Evolutionary conservation across 2,888 invertebrate species (phyloP).

Genomic region (Chymomyza fuscimana): DNA sequence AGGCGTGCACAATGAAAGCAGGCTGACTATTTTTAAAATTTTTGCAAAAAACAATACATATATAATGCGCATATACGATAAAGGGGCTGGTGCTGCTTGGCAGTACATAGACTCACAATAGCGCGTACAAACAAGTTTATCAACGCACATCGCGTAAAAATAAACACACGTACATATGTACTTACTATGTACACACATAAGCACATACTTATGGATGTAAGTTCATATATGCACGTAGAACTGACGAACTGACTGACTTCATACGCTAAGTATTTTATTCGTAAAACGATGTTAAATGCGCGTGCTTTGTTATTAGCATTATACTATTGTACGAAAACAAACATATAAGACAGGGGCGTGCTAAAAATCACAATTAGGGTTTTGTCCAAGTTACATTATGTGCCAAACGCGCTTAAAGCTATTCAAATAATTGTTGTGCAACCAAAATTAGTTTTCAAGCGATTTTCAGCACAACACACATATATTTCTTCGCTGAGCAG

Average conservation of each 20-base stretch:
- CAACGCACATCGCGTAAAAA: background rate
- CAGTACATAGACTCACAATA: background rate
- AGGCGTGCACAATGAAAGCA: conserved; percentile 34
- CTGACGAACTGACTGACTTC: background rate
- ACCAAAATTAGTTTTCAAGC: too few relatives aligned
- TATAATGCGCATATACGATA: background rate
- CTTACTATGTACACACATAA: background rate
- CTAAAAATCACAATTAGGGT: too few relatives aligned
- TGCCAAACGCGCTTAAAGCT: too few relatives aligned
- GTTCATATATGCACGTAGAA: background rate
- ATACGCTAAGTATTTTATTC: conserved; percentile 3
- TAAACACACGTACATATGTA: background rate
- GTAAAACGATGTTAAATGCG: background rate
- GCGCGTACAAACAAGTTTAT: background rate
- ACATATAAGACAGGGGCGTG: background rate
- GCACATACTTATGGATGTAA: background rate
- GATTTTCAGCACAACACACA: too few relatives aligned
- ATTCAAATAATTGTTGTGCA: too few relatives aligned
- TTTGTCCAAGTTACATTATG: too few relatives aligned
- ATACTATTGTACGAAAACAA: background rate
- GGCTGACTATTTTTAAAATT: conserved; percentile 59
- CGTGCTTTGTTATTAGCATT: background rate
- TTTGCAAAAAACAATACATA: conserved; percentile 35
- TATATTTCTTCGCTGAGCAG: background rate
- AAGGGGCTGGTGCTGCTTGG: background rate